Base-by-base conservation (phyloP, 2,888 invertebrate genomes). In the Phengaris alcon region DNA sequence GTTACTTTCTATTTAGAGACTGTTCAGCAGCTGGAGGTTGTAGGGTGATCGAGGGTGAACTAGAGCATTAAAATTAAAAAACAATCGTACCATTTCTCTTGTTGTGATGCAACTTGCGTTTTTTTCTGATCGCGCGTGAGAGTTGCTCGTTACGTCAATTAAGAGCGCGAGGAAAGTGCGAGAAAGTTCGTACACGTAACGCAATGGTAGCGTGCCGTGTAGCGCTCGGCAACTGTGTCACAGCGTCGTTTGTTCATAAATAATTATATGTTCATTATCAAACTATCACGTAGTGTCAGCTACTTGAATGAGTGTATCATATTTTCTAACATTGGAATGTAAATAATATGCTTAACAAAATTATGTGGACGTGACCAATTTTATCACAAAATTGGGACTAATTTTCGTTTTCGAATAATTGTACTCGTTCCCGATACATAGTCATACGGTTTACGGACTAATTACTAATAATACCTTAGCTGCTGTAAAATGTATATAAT, bases 111-210 rank as follows among this genome's bases (percentile, higher is more conserved):
- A 73, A 73, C 73, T 48, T 3, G 73, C 73, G 46, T 73, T 73
- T 73, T 73, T 73, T 73, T 73, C 10, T 59, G 73, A 73, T 57
- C 12, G 73, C 73, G 57, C 73, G 73, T 88, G 90, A 88, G 91
- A 90, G 91, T 90, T 86, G 87, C 87, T 90, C 85, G 90, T 92
- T 93, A 93, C 93, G 92, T 93, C 91, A 90, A 92, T 93, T 91
- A 92, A 81, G 88, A 87, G 86, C 83, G 83, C 88, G 85, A 91
- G 87, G 93, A 93, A 93, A 91, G 92, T 87, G 88, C 84, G 85
- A 89, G 93, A 93, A 92, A 93, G 91, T 92, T 81, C 81, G 84
- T 81, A 83, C 85, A 90, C 90, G 90, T 90, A 91, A 91, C 87
- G 84, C 82, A 80, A 83, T 79, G 82, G 78, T 83, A 75, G 70